These are phyloP conservation scores for Ictidomys tridecemlineatus DNA, from an alignment of 2,113 vertebrate species.

Conservation along the genomic window DNA sequence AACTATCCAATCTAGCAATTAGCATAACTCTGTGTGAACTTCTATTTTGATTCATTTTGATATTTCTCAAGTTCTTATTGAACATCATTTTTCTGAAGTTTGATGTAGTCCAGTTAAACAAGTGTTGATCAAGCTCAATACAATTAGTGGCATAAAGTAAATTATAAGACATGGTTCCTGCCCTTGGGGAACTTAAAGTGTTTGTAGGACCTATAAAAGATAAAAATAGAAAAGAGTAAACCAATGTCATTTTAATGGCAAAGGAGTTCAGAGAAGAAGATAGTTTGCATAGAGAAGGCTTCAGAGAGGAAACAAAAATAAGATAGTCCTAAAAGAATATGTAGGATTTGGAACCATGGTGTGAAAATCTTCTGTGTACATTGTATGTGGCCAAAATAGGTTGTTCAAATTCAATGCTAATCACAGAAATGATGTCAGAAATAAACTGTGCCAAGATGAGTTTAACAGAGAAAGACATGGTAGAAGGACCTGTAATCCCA, in stretches of 20 bases:
- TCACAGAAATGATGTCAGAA: constrained; percentile 32
- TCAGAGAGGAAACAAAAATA: constrained; percentile 53
- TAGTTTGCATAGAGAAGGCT: not conserved
- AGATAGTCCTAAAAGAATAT: not conserved
- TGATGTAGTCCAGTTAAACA: constrained; percentile 14
- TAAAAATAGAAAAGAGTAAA: constrained; percentile 35
- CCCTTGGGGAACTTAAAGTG: not conserved
- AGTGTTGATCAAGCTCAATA: constrained; percentile 14
- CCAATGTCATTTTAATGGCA: not conserved
- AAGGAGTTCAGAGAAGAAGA: not conserved
- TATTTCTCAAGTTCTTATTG: constrained; percentile 25
- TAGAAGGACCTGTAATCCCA: no score
- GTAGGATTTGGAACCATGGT: not conserved
- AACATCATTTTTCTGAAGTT: constrained; percentile 30
- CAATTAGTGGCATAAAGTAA: constrained; percentile 38
- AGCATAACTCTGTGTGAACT: not conserved
- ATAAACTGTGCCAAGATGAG: not conserved
- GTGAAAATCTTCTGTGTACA: not conserved
- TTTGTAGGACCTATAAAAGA: not conserved
- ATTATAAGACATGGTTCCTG: not conserved
- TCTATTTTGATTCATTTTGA: constrained; percentile 9
- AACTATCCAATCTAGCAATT: constrained; percentile 20
- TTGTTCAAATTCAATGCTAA: not conserved
- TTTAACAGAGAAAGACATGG: not conserved
- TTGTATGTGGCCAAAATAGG: not conserved